These are phyloP conservation scores for Sigmodon hispidus DNA, from an alignment of 2,113 vertebrate species.

Conservation along the genomic window DNA sequence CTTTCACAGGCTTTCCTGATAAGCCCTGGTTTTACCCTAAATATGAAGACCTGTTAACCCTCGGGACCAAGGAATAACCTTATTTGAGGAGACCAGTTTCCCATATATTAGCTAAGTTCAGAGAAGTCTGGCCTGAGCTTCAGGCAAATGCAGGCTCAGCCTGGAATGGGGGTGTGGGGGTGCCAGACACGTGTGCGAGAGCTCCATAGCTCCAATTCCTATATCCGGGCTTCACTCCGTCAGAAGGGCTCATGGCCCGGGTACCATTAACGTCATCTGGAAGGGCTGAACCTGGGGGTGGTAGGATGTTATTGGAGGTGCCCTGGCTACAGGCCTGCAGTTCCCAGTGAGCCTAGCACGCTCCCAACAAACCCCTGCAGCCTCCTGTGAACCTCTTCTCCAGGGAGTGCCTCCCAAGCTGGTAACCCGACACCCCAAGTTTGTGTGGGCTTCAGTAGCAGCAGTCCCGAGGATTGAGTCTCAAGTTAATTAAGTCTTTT, in stretches of 20 bases:
- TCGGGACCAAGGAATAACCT: background rate
- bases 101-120: background rate
- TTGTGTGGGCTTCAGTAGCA: background rate
- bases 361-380: background rate
- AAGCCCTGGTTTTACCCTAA: background rate
- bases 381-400: background rate
- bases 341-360: background rate
- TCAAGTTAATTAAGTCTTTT: background rate
- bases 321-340: too few relatives aligned
- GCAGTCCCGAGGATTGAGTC: background rate
- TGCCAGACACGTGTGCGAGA: too few relatives aligned
- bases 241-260: background rate
- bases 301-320: too few relatives aligned
- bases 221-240: background rate
- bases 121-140: background rate
- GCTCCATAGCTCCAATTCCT: background rate
- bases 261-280: background rate
- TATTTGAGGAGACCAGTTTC: background rate
- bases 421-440: background rate
- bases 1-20: background rate
- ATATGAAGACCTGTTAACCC: background rate
- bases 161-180: background rate
- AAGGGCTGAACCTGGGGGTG: background rate
- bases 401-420: background rate
- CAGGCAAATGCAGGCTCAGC: too few relatives aligned